Evolutionary conservation across 2,797 vertebrate genomes (phyloP).

Genomic region (Rousettus madagascariensis): DNA sequence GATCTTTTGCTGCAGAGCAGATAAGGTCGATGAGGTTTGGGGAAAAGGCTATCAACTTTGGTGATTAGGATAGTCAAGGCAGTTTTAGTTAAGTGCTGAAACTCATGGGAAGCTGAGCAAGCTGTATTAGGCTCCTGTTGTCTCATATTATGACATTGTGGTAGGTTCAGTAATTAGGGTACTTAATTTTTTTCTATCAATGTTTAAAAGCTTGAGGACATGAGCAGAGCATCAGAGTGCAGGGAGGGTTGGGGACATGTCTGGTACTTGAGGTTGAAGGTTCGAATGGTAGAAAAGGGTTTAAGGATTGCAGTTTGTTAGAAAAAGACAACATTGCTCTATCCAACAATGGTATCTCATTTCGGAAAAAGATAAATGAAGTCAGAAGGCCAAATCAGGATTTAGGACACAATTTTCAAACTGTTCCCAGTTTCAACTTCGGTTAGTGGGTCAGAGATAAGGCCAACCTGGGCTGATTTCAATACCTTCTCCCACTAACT

Average conservation of each 20-base stretch:
- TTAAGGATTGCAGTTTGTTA: neutral
- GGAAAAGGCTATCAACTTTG: neutral
- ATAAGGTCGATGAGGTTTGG: neutral
- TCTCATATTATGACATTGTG: neutral
- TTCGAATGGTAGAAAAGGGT: neutral
- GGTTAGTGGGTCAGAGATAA: neutral
- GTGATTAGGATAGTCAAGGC: neutral
- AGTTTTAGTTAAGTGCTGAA: neutral
- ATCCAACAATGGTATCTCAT: neutral
- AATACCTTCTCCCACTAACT: neutral
- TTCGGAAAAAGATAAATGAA: constrained; percentile 27
- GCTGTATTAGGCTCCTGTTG: neutral
- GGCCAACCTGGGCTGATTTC: neutral
- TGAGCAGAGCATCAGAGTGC: neutral
- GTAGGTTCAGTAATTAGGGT: neutral
- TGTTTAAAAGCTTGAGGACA: neutral
- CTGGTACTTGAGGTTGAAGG: neutral
- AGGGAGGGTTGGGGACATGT: neutral
- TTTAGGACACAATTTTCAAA: neutral
- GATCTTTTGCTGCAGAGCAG: neutral
- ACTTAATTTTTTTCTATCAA: neutral
- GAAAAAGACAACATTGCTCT: neutral
- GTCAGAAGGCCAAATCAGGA: neutral
- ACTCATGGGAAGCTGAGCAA: neutral
- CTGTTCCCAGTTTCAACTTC: neutral